Evolutionary conservation across 2,888 invertebrate genomes (phyloP), one percentile per base, ranked within the genome.

Genomic region (Apamea epomidion): DNA sequence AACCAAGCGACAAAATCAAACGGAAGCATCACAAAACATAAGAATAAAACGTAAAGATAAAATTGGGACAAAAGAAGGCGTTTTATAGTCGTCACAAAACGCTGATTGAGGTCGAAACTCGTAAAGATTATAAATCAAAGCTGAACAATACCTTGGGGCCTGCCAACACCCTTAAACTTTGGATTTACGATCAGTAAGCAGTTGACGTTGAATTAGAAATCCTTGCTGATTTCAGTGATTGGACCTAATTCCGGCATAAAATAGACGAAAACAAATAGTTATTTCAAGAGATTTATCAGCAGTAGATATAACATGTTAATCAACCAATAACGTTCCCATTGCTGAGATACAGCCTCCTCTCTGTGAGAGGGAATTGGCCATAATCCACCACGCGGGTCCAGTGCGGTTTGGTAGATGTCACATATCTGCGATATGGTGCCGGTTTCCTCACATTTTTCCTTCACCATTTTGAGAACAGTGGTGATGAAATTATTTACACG

Each of bases 121-220:
- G 85, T 87, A 85, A 87, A 88, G 85, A 83, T 85, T 88, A 82
- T 85, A 87, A 88, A 89, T 90, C 84, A 87, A 80, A 77, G 48
- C 78, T 37, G 76, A 87, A 89, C 85, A 87, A 87, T 81, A 76
- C 89, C 82, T 84, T n/a, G 45, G 79, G 73, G 68, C 42, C 85
- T 88, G 82, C 82, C 80, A 60, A 73, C 67, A 78, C 79, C 82
- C 87, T 82, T 71, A 85, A 85, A 85, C 72, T 84, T 79, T 18
- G 75, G 74, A 83, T 89, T 90, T 89, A 90, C 81, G 85, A 86
- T 74, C 65, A 18, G 64, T 32, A 25, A 69, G 58, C 45, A 65
- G 68, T 67, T 58, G 75, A 29, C 54, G 76, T 81, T 75, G 76
- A 84, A 82, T 84, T 80, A 64, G 65, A 77, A 81, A 80, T 78